These are phyloP conservation scores for Rhinatrema bivittatum DNA, from an alignment of 2,797 vertebrate genomes.

Conservation along the genomic window DNA sequence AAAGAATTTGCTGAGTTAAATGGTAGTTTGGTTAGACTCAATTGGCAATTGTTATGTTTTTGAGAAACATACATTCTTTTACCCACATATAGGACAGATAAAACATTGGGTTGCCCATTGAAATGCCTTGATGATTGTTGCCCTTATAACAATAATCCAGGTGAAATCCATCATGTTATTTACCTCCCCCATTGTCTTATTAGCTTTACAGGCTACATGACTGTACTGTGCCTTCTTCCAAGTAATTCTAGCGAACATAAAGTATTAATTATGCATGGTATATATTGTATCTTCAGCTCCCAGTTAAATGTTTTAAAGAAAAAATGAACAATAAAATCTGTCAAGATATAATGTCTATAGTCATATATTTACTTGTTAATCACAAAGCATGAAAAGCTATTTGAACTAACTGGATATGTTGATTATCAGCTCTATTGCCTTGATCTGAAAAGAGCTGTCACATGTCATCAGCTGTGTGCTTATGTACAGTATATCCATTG, in stretches of 20 bases:
- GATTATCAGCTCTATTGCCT: conserved; percentile 30
- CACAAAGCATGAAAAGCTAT: conserved; percentile 26
- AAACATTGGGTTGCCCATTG: too few species aligned
- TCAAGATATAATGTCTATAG: conserved; percentile 17
- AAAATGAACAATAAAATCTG: conserved; percentile 11
- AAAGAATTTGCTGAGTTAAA: too few species aligned
- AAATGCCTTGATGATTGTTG: too few species aligned
- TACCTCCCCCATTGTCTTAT: background rate
- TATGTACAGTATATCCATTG: conserved; percentile 6
- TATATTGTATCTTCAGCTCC: too few species aligned
- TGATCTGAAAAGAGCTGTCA: conserved; percentile 33
- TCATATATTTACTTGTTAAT: conserved; percentile 27
- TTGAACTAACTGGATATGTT: conserved; percentile 19
- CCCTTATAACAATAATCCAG: too few species aligned
- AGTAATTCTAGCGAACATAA: conserved; percentile 3
- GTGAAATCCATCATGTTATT: too few species aligned
- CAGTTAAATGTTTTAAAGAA: too few species aligned
- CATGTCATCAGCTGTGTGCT: conserved; percentile 13
- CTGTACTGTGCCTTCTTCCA: background rate
- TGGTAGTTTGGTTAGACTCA: too few species aligned
- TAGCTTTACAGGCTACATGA: background rate
- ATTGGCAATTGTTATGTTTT: too few species aligned
- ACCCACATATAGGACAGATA: too few species aligned
- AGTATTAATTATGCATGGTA: background rate
- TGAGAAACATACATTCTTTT: too few species aligned